Conservation (phyloP, 53 echinoderm and acorn worm genomes). For the Stichopus horrens region DNA sequence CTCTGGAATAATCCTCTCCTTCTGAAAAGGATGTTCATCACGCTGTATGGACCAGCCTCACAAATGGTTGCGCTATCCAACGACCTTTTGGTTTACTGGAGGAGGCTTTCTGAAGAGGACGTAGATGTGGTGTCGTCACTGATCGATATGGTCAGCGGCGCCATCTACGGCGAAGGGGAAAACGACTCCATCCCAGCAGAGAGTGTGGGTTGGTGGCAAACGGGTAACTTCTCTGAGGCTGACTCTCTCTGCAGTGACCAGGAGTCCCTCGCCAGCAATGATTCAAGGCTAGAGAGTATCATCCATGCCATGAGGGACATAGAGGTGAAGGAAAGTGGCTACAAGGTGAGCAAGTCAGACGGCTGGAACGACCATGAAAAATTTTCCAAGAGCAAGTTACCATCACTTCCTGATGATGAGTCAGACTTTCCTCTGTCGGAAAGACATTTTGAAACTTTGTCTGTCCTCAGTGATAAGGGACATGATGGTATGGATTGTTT, state of each 20-base stretch:
- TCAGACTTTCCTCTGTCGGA: background rate
- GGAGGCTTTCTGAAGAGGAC: slow-evolving; percentile 33
- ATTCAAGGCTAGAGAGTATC: slow-evolving; percentile 20
- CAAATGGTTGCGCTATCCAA: slow-evolving; percentile 65
- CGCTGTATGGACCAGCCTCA: slow-evolving; percentile 70
- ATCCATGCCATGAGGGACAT: slow-evolving; percentile 35
- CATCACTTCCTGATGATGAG: background rate
- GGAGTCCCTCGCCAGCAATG: slow-evolving; percentile 18
- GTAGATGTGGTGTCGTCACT: slow-evolving; percentile 1
- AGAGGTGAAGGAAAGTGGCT: slow-evolving; percentile 7
- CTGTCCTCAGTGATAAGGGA: background rate
- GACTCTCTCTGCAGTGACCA: slow-evolving; percentile 27
- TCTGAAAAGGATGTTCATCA: slow-evolving; percentile 66
- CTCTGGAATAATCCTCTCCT: background rate
- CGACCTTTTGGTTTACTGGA: slow-evolving; percentile 86
- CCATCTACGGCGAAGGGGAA: background rate
- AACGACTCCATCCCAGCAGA: background rate
- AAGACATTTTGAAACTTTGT: background rate
- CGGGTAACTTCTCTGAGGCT: background rate
- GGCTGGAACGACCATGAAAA: background rate
- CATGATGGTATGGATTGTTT: background rate
- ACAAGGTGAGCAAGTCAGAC: background rate
- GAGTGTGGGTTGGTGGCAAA: background rate
- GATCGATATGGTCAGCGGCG: slow-evolving; percentile 5
- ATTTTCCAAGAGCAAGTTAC: background rate